Base-by-base conservation (phyloP, 2,113 vertebrate genomes). In the Mus spicilegus region DNA sequence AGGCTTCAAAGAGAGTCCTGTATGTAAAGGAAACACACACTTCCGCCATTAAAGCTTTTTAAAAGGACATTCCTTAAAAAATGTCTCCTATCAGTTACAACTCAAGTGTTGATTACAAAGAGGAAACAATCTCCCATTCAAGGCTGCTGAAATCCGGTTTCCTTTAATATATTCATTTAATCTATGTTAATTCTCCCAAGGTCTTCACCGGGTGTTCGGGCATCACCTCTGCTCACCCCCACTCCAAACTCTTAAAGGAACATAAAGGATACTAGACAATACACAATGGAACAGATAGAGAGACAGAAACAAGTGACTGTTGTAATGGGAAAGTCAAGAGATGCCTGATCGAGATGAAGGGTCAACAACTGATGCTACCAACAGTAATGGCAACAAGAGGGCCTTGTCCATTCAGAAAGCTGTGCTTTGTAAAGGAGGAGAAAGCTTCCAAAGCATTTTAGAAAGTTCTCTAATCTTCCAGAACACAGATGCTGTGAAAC, bases 401-500 rank as follows among this genome's bases (percentile, higher is more conserved):
- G 77, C 85, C 91, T 95, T 98, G 95, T 97, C 72, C 80, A 46
- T 49, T 63, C 46, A 86, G 90, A 93, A 96, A 95, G 70, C 61
- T 1, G 70, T 3, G 46, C 94, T 96, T 97, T 90, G 85, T 94
- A 81, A 82, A 70, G 22, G 58, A 63, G 80, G 87, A n/a, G 78
- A 73, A 65, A 80, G 76, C 92, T 58, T 93, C 76, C 89, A 94
- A 96, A 67, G 58, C 90, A 88, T 76, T 87, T 33, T 94, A 91
- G 86, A 97, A 96, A 97, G 77, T 80, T 91, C 54, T 91, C 94
- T 94, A 65, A 98, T 94, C 98, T 96, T 94, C 95, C 92, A 93
- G 95, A 98, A 97, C 76, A 97, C 85, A 97, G 97, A 97, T 97
- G 87, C 97, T 98, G 84, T 96, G 97, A 92, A 97, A 93, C 81